Evolutionary conservation across 2,888 invertebrate species (phyloP).

Genomic region (Protonemura montana): DNA sequence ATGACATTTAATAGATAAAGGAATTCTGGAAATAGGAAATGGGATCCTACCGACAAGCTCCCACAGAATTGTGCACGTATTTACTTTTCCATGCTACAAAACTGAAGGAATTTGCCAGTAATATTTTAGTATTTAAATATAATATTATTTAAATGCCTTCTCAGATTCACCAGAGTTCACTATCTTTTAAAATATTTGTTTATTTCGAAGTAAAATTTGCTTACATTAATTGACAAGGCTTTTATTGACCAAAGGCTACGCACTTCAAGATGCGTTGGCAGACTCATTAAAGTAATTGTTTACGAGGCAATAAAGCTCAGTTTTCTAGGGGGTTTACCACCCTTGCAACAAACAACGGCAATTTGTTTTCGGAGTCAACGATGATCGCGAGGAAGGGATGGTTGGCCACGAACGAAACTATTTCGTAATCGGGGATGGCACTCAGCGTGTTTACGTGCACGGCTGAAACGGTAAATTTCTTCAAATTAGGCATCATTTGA

Average conservation of each 20-base stretch:
- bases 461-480: neutral
- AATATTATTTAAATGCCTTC: neutral
- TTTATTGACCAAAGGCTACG: too few relatives aligned
- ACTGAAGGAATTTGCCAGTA: neutral
- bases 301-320: neutral
- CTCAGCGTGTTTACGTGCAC: conserved; percentile 24
- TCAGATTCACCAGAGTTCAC: neutral
- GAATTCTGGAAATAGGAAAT: neutral
- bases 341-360: conserved; percentile 64
- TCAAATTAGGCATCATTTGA: too few relatives aligned
- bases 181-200: neutral
- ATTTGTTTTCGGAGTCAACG: conserved; percentile 60
- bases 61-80: neutral
- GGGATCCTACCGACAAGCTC: neutral
- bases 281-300: too few relatives aligned
- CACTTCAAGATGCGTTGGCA: too few relatives aligned
- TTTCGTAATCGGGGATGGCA: conserved; percentile 33
- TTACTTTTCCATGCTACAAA: neutral
- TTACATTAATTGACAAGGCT: neutral
- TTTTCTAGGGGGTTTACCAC: conserved; percentile 59
- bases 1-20: too few relatives aligned
- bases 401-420: conserved; percentile 58
- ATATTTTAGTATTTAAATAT: too few relatives aligned
- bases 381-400: conserved; percentile 64
- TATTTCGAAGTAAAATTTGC: neutral